Conservation (phyloP, 2,888 invertebrate genomes). For the Drosophila nigricruria region DNA sequence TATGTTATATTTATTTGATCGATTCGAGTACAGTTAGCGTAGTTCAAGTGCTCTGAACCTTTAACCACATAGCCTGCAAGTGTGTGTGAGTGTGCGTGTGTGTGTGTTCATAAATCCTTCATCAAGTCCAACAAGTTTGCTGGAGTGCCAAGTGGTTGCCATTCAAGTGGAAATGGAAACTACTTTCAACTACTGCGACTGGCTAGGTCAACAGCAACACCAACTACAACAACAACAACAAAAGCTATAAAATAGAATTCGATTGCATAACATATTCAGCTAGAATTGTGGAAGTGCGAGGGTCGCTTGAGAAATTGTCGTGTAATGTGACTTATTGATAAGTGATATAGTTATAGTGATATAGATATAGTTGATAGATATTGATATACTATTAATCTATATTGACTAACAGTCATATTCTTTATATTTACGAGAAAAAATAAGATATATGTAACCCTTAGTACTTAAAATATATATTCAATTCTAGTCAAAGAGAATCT, state of each 20-base stretch:
- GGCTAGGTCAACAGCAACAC: conserved; percentile 51
- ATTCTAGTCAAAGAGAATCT: no score
- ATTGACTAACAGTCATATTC: neutral
- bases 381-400: neutral
- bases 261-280: conserved; percentile 46
- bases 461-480: no score
- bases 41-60: conserved; percentile 52
- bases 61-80: conserved; percentile 27
- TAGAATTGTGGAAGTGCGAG: conserved; percentile 24
- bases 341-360: neutral
- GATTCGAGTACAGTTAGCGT: conserved; percentile 38
- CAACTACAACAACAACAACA: neutral
- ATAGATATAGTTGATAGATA: neutral
- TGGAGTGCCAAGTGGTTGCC: conserved; percentile 6
- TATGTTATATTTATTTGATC: conserved; percentile 30
- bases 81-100: neutral
- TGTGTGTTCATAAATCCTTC: conserved; percentile 61
- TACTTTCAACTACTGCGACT: conserved; percentile 47
- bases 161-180: conserved; percentile 59
- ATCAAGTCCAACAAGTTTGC: conserved; percentile 22
- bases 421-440: no score
- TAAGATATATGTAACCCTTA: no score
- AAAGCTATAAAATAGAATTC: conserved; percentile 17
- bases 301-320: neutral
- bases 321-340: neutral